Conservation (phyloP, 2,888 invertebrate species). For the Ptychoptera contaminata region DNA sequence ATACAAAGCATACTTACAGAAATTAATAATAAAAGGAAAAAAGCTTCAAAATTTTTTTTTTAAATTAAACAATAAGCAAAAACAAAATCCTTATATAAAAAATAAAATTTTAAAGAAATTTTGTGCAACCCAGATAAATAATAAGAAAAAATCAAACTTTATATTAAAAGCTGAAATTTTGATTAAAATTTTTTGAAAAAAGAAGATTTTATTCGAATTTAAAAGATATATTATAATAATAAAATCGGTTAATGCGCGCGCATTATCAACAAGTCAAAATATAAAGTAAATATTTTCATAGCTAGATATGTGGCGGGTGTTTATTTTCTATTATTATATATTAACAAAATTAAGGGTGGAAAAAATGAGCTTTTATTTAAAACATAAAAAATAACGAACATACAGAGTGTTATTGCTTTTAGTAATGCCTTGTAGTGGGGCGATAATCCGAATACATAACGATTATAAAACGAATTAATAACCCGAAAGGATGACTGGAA, state of each 20-base stretch:
- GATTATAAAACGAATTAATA: no score
- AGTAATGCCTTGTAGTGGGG: no score
- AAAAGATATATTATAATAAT: no score
- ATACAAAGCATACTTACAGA: neutral
- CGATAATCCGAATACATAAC: no score
- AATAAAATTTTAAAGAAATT: no score
- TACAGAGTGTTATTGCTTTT: neutral
- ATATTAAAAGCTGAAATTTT: conserved; percentile 1
- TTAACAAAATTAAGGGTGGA: neutral
- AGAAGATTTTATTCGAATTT: no score
- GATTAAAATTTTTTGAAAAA: neutral
- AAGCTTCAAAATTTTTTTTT: no score
- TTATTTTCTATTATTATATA: neutral
- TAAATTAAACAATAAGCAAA: no score
- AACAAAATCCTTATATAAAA: no score
- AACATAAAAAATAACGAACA: neutral
- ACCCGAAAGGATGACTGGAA: no score
- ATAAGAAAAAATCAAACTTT: conserved; percentile 9
- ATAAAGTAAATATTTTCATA: neutral
- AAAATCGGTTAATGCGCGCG: conserved; percentile 28
- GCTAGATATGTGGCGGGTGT: neutral
- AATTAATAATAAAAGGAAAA: conserved; percentile 2
- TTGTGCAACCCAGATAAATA: no score
- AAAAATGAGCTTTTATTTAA: neutral
- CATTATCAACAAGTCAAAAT: conserved; percentile 19